phyloP scores from a whole-genome alignment of 2,113 vertebrate genomes.

The Oriolus oriolus region DNA sequence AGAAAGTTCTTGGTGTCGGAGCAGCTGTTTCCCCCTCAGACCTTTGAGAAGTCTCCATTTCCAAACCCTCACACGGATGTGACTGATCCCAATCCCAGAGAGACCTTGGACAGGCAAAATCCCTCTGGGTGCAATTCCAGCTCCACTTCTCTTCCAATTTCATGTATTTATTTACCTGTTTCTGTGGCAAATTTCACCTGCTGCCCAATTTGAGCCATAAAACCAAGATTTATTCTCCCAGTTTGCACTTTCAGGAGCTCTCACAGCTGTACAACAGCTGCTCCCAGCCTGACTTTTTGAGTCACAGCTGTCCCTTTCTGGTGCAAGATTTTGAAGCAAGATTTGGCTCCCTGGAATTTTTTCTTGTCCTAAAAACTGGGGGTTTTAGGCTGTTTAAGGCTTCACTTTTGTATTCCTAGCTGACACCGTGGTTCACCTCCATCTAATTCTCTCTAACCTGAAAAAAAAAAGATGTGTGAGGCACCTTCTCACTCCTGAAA shows the following conservation, averaged over 20 bases:
- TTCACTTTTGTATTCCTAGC: neutral
- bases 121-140: neutral
- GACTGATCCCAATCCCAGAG: neutral
- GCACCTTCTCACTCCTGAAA: neutral
- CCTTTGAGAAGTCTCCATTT: neutral
- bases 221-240: neutral
- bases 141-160: neutral
- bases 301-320: neutral
- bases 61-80: neutral
- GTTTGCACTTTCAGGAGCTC: conserved; percentile 33
- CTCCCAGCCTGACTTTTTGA: neutral
- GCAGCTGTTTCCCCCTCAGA: neutral
- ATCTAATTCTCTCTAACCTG: neutral
- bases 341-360: neutral
- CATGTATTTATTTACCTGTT: neutral
- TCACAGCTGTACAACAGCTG: no score
- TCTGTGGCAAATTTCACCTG: neutral
- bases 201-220: neutral
- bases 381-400: neutral
- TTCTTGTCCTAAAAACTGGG: neutral
- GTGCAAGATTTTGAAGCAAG: neutral
- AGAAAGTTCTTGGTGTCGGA: neutral
- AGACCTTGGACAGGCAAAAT: neutral
- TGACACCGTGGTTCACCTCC: neutral
- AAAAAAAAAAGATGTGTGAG: neutral